These are phyloP conservation scores for Podarcis raffonei DNA, from an alignment of 2,113 vertebrate species.

Conservation along the genomic window DNA sequence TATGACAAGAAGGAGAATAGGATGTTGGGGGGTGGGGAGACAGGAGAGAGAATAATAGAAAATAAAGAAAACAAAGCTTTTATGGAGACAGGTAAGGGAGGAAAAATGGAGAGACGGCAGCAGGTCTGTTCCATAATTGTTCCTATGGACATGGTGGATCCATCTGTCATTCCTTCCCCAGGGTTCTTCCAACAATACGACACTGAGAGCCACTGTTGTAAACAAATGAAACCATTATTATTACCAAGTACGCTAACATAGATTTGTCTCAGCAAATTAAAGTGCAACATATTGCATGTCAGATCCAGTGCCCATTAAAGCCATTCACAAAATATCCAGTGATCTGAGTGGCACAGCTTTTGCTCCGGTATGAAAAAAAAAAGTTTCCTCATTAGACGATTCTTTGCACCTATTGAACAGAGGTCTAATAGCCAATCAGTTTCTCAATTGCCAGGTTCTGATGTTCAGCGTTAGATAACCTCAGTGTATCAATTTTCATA, in stretches of 20 bases:
- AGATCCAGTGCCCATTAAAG: conserved; percentile 7
- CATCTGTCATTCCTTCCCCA: conserved; percentile 24
- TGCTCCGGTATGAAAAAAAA: not conserved
- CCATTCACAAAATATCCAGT: not conserved
- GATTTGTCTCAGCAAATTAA: conserved; percentile 19
- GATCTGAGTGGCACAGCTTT: not conserved
- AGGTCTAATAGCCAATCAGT: conserved; percentile 18
- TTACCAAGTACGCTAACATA: not conserved
- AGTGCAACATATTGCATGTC: conserved; percentile 12
- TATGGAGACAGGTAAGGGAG: not conserved
- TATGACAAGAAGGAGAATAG: not conserved
- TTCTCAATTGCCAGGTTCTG: not conserved
- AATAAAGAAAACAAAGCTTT: not conserved
- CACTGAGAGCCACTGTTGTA: not conserved
- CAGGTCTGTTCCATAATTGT: conserved; percentile 6
- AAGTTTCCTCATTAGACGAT: not conserved
- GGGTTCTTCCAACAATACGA: conserved; percentile 5
- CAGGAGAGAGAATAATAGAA: not conserved
- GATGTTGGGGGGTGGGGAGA: not conserved
- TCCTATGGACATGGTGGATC: not conserved
- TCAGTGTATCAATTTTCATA: conserved; percentile 26
- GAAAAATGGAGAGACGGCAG: not conserved
- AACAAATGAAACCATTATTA: conserved; percentile 20
- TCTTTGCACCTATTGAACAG: not conserved
- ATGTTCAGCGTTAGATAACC: not conserved